Percentiles rank a stretch among this genome's conserved stretches.
phyloP scores from a whole-genome alignment of 2,888 invertebrate species.

The Pristionchus maxplancki region DNA sequence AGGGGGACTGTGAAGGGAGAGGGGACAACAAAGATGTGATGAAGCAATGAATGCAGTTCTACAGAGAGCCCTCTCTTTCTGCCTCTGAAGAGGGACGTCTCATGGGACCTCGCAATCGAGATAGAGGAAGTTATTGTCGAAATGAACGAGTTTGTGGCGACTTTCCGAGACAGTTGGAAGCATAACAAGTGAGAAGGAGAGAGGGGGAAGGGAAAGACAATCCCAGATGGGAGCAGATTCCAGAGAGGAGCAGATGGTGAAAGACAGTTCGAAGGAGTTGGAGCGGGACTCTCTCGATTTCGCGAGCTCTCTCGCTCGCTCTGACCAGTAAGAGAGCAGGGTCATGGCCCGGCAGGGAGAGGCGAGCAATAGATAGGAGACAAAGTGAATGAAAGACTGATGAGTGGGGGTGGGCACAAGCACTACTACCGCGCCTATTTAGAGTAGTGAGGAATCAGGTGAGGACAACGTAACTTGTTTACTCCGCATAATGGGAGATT shows the following conservation, averaged over 20 bases:
- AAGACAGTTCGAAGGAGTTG: conserved; percentile 1
- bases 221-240: conserved; percentile 12
- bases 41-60: conserved; percentile 2
- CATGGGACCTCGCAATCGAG: not conserved
- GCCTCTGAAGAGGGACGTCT: not conserved
- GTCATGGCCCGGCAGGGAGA: not conserved
- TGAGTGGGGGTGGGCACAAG: not conserved
- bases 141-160: conserved; percentile 33
- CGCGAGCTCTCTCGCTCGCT: no score
- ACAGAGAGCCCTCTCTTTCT: not conserved
- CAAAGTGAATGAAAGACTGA: conserved; percentile 15
- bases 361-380: conserved; percentile 23
- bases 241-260: conserved; percentile 29
- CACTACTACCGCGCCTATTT: no score
- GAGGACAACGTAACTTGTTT: no score
- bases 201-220: conserved; percentile 1
- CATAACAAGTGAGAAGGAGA: conserved; percentile 8
- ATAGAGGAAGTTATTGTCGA: conserved; percentile 30
- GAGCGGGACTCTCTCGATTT: not conserved
- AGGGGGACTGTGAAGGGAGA: not conserved
- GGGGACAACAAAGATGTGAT: conserved; percentile 12
- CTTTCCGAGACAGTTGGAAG: conserved; percentile 11
- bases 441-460: no score
- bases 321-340: not conserved
- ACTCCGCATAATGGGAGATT: not conserved